A percentile compares a stretch with the other conserved stretches of the same genome.
These are phyloP conservation scores for Acrobasis consociella DNA, from an alignment of 2,888 invertebrate species.

Conservation along the genomic window DNA sequence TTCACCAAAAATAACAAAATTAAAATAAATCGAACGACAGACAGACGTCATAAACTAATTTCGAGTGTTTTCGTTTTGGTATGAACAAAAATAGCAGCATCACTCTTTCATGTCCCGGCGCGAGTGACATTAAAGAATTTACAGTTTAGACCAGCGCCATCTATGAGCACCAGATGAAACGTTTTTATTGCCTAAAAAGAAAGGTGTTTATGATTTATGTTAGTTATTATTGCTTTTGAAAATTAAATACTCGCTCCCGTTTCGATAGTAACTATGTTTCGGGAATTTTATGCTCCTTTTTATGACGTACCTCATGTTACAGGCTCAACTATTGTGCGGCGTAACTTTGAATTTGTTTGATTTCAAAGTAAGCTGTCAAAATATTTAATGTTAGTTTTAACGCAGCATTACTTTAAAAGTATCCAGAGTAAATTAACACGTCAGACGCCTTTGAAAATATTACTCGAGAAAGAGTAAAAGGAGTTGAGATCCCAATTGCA, in stretches of 20 bases:
- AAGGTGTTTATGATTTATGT: conserved; percentile 73
- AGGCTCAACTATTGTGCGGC: conserved; percentile 31
- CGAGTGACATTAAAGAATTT: conserved; percentile 80
- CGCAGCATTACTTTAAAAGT: conserved; percentile 3
- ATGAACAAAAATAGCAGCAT: conserved; percentile 77
- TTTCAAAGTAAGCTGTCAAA: conserved; percentile 11
- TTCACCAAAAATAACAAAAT: conserved; percentile 79
- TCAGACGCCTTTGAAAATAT: neutral
- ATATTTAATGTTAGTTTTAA: conserved; percentile 10
- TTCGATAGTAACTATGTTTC: conserved; percentile 48
- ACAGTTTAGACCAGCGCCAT: conserved; percentile 74
- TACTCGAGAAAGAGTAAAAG: conserved; percentile 6
- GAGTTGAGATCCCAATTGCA: conserved; percentile 4
- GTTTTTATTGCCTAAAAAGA: conserved; percentile 65
- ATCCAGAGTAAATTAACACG: neutral
- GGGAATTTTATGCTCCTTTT: conserved; percentile 37
- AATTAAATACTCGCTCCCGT: conserved; percentile 58
- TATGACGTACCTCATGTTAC: conserved; percentile 28
- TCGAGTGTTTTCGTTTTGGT: conserved; percentile 81
- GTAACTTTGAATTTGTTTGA: conserved; percentile 16
- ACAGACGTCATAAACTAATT: conserved; percentile 83
- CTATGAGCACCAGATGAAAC: conserved; percentile 69
- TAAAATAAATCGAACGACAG: conserved; percentile 83
- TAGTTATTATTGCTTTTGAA: conserved; percentile 59
- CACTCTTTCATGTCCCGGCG: conserved; percentile 78